Evolutionary conservation across 2,113 vertebrate species (phyloP), one percentile per base, ranked within the genome.

Genomic region (Eupsittula cactorum): DNA sequence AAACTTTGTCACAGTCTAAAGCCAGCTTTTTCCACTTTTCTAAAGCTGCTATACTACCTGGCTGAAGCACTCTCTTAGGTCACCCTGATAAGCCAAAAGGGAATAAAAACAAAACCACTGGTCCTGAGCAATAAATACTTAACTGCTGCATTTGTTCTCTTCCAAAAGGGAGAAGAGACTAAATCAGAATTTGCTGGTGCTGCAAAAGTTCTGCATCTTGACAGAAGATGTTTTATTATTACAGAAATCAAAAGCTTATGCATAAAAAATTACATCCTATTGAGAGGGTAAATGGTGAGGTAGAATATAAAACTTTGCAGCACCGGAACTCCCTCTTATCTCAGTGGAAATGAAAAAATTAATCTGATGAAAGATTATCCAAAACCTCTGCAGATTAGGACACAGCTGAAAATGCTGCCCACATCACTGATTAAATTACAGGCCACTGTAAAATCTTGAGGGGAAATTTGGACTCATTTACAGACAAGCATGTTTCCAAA

Each of bases 361-460:
- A 92, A 92, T 95, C 90, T 95, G 88, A 74, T 91, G 69, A 93
- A 78, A 96, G 88, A 93, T 89, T 92, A 90, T 59, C 92, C n/a
- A 76, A 95, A 94, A 73, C 29, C 86, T 91, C 71, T 1, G 7
- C 3, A 8, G 91, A 94, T 95, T 92, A 93, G 52, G 44, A 53
- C 75, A 65, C 41, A 87, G 71, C 10, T 88, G 70, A 80, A 83
- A 91, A 82, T 13, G 49, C 73, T 88, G 78, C 41, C 59, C 27
- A 6, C 39, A 71, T 81, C 60, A 82, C 42, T 1, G 41, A 93
- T 88, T 89, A 91, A 97, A 93, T 78, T 57, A 93, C 93, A 96
- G 76, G 85, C 87, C 74, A 60, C 79, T 47, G 46, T 20, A 60
- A 91, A 91, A 87, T 70, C 78, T 85, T 80, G 3, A 55, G 21